A percentile compares a stretch with the other conserved stretches of the same genome.
Conservation (phyloP, 1,140 invertebrate species). For the honey bee (Apis mellifera) region DNA sequence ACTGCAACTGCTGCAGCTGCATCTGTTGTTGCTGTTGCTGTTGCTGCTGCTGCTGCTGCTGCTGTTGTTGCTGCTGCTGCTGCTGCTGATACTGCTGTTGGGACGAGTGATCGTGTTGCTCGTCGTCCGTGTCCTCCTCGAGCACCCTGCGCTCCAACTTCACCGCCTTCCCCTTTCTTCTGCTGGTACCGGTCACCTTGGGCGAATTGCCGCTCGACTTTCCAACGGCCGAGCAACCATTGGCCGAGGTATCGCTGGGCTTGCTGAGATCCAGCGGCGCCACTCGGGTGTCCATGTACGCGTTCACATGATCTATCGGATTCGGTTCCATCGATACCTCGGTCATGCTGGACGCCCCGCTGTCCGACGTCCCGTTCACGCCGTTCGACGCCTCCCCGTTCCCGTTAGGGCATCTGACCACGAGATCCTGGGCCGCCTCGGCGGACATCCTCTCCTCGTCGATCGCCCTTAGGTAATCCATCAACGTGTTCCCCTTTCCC, state of each 20-base stretch:
- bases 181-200: conserved; percentile 81
- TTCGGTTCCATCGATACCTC: neutral
- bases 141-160: conserved; percentile 86
- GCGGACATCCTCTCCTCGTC: neutral
- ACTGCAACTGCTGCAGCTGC: no score
- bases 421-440: neutral
- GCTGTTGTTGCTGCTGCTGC: no score
- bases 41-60: no score
- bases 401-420: neutral
- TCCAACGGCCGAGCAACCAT: neutral
- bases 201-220: neutral
- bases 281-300: neutral
- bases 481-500: conserved; percentile 31
- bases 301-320: no score
- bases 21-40: no score
- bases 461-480: conserved; percentile 49
- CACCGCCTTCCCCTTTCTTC: conserved; percentile 90
- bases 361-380: neutral
- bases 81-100: no score
- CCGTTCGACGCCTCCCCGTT: neutral
- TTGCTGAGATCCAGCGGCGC: conserved; percentile 82
- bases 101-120: neutral
- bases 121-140: conserved; percentile 77
- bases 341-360: neutral
- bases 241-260: conserved; percentile 48